phyloP scores from a whole-genome alignment of 92 coral and sea anemone species.

The Phymanthus crucifer region DNA sequence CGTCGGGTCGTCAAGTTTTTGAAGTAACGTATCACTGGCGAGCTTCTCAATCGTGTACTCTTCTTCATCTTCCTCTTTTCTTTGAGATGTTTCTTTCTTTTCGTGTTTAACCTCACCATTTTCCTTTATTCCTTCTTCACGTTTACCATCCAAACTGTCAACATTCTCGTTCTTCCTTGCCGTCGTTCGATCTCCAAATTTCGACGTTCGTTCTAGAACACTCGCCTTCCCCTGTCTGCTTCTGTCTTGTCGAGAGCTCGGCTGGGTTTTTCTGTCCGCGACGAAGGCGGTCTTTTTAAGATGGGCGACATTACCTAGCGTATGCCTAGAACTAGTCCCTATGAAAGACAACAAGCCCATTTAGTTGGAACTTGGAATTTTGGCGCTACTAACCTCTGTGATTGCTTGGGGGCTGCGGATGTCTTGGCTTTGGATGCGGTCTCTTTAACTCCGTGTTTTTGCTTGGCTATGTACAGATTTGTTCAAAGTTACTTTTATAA shows the following conservation, averaged over 20 bases:
- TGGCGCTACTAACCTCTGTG: conserved; percentile 31
- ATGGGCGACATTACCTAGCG: conserved; percentile 34
- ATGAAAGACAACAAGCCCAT: conserved; percentile 16
- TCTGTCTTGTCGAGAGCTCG: neutral
- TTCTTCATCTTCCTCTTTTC: conserved; percentile 20
- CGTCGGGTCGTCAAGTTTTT: conserved; percentile 34
- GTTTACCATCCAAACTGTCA: neutral
- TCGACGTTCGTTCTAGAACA: conserved; percentile 12
- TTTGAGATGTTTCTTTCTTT: neutral
- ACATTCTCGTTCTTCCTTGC: neutral
- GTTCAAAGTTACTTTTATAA: neutral
- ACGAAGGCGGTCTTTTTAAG: conserved; percentile 4
- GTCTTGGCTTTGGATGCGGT: conserved; percentile 2
- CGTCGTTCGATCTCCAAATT: neutral
- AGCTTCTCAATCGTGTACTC: conserved; percentile 38
- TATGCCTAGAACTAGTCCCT: conserved; percentile 21
- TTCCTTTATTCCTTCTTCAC: neutral
- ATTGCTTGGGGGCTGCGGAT: conserved; percentile 12
- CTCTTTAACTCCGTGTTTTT: conserved; percentile 24
- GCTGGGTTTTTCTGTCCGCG: neutral
- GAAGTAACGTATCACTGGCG: conserved; percentile 36
- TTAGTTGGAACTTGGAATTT: conserved; percentile 5
- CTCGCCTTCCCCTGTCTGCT: neutral
- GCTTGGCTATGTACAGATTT: conserved; percentile 33
- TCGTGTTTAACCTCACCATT: conserved; percentile 17